Conservation (phyloP, 2,888 invertebrate species). For the Mactromeris polynyma region DNA sequence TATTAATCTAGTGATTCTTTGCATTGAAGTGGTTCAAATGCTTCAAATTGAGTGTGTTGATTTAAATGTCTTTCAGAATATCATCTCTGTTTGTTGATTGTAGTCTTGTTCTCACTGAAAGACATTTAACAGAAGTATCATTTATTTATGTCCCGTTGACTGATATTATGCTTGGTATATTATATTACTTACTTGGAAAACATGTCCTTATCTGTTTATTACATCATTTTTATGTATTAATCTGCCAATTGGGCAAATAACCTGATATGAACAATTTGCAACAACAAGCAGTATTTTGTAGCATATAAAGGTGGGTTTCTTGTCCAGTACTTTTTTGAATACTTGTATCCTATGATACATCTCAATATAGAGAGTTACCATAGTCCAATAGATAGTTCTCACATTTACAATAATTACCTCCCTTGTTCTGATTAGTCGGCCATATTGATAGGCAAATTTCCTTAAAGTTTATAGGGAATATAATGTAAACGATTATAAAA, state of each 20-base stretch:
- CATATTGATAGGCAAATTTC: no score
- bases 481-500: no score
- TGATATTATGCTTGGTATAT: background rate
- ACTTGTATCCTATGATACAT: background rate
- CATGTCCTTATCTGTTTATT: background rate
- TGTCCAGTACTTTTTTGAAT: background rate
- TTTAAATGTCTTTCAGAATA: background rate
- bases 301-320: background rate
- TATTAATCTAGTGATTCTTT: background rate
- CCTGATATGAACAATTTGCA: background rate
- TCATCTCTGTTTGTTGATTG: background rate
- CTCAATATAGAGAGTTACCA: background rate
- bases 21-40: background rate
- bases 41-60: background rate
- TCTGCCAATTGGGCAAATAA: background rate
- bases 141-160: slow-evolving; percentile 8
- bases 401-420: no score
- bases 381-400: background rate
- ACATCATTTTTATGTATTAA: no score
- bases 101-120: background rate
- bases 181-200: background rate
- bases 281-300: background rate
- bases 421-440: no score
- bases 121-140: background rate
- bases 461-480: no score